These are phyloP conservation scores for Scrobipalpa costella DNA, from an alignment of 2,888 invertebrate species.

Conservation along the genomic window DNA sequence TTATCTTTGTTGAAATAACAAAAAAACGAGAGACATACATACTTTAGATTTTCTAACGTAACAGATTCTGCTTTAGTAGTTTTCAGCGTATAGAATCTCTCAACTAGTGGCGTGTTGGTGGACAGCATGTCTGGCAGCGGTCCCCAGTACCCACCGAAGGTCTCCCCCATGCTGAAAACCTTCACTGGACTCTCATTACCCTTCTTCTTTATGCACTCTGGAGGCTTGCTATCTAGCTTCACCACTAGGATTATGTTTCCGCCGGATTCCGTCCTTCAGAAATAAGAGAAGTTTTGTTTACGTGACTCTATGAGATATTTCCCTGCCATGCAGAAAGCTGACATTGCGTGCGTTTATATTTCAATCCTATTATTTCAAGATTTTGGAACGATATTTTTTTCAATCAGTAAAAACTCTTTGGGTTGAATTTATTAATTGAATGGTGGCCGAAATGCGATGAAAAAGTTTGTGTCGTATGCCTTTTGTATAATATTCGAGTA, in stretches of 20 bases:
- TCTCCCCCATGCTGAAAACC: constrained; percentile 66
- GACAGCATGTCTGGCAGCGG: constrained; percentile 52
- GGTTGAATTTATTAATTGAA: too few relatives aligned
- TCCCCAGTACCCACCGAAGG: constrained; percentile 72
- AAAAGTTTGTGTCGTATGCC: too few relatives aligned
- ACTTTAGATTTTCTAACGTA: background rate
- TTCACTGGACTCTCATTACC: constrained; percentile 52
- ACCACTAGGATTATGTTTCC: constrained; percentile 65
- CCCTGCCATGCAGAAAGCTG: too few relatives aligned
- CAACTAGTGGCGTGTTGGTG: background rate
- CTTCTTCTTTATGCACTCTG: background rate
- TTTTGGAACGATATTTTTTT: too few relatives aligned
- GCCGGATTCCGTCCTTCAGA: constrained; percentile 61
- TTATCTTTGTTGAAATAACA: background rate
- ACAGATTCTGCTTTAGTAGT: background rate
- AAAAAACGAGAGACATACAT: background rate
- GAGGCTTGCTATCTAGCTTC: constrained; percentile 32
- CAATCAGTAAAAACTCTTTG: too few relatives aligned
- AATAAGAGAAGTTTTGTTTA: background rate
- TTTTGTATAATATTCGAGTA: too few relatives aligned
- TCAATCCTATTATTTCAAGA: too few relatives aligned
- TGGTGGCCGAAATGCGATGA: too few relatives aligned
- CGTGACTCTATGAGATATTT: background rate
- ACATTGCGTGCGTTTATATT: too few relatives aligned
- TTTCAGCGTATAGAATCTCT: constrained; percentile 5